phyloP scores from a whole-genome alignment of 2,797 vertebrate genomes.

The Oreortyx pictus region DNA sequence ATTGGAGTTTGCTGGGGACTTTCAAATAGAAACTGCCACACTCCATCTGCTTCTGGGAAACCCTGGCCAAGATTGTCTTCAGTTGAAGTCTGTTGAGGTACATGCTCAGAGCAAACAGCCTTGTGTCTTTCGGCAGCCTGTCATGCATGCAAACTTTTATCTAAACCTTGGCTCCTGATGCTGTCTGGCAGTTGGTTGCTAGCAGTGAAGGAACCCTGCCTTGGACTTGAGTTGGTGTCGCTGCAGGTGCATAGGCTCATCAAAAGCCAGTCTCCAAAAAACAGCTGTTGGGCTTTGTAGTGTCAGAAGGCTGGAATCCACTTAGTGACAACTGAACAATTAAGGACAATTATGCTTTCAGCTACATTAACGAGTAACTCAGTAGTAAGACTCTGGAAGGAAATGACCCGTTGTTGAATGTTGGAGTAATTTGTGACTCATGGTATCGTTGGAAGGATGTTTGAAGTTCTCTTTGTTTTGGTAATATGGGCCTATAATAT shows the following conservation, averaged over 20 bases:
- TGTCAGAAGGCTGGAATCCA: constrained; percentile 52
- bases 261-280: not conserved
- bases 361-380: not conserved
- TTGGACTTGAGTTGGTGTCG: fast-evolving
- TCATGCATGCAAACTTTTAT: fast-evolving
- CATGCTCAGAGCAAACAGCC: fast-evolving
- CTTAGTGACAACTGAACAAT: constrained; percentile 72
- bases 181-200: not conserved
- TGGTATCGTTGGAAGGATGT: not conserved
- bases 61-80: not conserved
- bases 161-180: fast-evolving
- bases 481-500: constrained; percentile 4
- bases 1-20: not conserved
- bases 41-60: not conserved
- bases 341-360: constrained; percentile 69
- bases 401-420: constrained; percentile 14
- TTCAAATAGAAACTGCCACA: not conserved
- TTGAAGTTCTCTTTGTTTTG: constrained; percentile 59
- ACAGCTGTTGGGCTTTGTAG: constrained; percentile 45
- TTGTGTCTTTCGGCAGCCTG: not conserved
- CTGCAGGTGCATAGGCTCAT: constrained; percentile 43
- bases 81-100: not conserved
- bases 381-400: constrained; percentile 13
- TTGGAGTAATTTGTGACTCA: constrained; percentile 4
- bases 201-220: not conserved